phyloP scores from a whole-genome alignment of 2,797 vertebrate species.

The Clamator glandarius region DNA sequence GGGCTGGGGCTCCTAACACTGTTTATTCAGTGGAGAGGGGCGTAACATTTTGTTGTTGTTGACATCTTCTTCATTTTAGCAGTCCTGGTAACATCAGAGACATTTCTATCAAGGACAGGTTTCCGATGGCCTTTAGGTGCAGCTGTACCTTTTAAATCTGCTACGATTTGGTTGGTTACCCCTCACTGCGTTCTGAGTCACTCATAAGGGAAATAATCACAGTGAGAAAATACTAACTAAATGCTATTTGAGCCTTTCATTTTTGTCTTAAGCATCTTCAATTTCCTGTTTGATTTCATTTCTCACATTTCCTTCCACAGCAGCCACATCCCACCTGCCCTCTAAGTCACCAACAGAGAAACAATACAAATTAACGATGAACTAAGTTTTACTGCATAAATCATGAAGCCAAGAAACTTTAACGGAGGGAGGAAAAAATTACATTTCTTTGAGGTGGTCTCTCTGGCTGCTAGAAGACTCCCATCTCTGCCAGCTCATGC shows the following conservation, averaged over 20 bases:
- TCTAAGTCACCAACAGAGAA: not conserved
- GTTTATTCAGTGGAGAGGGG: too few species aligned
- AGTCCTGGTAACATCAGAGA: not conserved
- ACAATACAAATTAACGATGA: not conserved
- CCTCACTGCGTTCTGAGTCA: not conserved
- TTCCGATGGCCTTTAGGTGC: not conserved
- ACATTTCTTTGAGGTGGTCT: not conserved
- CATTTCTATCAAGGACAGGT: not conserved
- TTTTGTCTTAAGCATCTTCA: not conserved
- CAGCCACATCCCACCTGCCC: not conserved
- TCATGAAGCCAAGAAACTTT: not conserved
- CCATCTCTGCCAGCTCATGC: not conserved
- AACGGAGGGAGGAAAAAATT: not conserved
- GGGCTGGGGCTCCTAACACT: rapidly evolving
- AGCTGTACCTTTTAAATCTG: not conserved
- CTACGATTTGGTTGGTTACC: not conserved
- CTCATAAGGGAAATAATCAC: not conserved
- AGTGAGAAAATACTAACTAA: not conserved
- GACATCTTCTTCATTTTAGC: not conserved
- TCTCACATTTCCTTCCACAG: not conserved
- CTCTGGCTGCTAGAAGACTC: not conserved
- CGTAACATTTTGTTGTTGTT: not conserved
- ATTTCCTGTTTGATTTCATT: not conserved
- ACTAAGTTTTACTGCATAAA: not conserved
- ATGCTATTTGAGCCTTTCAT: not conserved